These are phyloP conservation scores for Trileptium ribeirensis DNA, from an alignment of 2,888 invertebrate genomes.

Conservation along the genomic window DNA sequence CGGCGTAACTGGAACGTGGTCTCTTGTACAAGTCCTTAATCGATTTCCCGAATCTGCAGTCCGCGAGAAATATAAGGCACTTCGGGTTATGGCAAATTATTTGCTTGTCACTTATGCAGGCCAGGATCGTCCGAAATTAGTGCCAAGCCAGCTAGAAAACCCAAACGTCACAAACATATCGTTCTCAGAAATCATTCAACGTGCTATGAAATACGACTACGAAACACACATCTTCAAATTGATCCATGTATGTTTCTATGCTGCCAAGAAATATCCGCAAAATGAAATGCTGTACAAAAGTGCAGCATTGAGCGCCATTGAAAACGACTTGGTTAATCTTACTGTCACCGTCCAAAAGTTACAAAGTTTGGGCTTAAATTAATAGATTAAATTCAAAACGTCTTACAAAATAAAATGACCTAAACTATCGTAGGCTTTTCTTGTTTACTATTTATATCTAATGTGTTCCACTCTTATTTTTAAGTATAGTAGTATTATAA, in stretches of 20 bases:
- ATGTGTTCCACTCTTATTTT: no score
- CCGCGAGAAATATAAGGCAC: background rate
- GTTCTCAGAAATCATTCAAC: background rate
- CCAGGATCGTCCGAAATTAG: background rate
- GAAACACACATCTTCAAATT: constrained; percentile 5
- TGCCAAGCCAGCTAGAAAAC: background rate
- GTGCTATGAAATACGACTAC: background rate
- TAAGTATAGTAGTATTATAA: no score
- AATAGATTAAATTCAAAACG: no score
- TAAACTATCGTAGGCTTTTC: no score
- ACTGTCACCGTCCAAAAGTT: background rate
- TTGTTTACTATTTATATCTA: no score
- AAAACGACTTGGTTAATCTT: background rate
- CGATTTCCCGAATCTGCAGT: no score
- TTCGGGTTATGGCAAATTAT: background rate
- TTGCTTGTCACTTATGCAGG: background rate
- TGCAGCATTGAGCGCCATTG: background rate
- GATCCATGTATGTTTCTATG: constrained; percentile 2
- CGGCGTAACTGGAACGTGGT: constrained; percentile 6
- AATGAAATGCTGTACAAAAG: constrained; percentile 12
- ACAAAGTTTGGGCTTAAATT: no score
- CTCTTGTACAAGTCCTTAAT: background rate
- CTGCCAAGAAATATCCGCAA: background rate
- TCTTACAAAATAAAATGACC: no score
- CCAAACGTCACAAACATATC: background rate